Evolutionary conservation across 2,797 vertebrate species (phyloP).

Genomic region (Syndactyla subalaris): DNA sequence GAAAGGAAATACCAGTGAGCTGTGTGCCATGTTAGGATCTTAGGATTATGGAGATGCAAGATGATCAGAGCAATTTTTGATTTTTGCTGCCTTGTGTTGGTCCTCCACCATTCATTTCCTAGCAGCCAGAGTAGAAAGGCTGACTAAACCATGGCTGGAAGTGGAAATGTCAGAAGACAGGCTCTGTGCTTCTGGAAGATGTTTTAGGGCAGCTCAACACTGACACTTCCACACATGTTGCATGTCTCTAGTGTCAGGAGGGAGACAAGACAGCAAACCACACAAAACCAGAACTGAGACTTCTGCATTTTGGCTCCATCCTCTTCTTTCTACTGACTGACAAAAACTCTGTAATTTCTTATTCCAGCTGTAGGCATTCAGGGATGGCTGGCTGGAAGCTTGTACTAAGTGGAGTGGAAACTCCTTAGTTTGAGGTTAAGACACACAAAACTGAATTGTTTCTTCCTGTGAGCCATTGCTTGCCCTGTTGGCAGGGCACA

Average conservation of each 20-base stretch:
- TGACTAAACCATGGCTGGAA: not conserved
- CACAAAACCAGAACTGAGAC: not conserved
- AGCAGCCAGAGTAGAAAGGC: not conserved
- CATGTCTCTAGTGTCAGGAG: not conserved
- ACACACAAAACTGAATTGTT: not conserved
- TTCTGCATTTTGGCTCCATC: not conserved
- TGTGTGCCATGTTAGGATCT: accelerated
- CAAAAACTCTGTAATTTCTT: not conserved
- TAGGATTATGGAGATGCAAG: not conserved
- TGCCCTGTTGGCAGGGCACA: not conserved
- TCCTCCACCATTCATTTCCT: not conserved
- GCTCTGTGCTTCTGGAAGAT: not conserved
- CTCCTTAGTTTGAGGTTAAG: not conserved
- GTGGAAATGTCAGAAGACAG: not conserved
- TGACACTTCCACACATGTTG: not conserved
- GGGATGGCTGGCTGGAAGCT: not conserved
- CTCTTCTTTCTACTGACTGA: not conserved
- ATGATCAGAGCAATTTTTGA: not conserved
- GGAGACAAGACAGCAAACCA: not conserved
- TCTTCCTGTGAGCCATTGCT: not conserved
- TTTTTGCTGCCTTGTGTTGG: not conserved
- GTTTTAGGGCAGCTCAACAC: not conserved
- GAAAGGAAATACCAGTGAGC: not conserved
- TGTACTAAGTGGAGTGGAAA: not conserved
- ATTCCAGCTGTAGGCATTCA: not conserved